phyloP scores from a whole-genome alignment of 2,113 vertebrate genomes.

The Lagopus leucura region DNA sequence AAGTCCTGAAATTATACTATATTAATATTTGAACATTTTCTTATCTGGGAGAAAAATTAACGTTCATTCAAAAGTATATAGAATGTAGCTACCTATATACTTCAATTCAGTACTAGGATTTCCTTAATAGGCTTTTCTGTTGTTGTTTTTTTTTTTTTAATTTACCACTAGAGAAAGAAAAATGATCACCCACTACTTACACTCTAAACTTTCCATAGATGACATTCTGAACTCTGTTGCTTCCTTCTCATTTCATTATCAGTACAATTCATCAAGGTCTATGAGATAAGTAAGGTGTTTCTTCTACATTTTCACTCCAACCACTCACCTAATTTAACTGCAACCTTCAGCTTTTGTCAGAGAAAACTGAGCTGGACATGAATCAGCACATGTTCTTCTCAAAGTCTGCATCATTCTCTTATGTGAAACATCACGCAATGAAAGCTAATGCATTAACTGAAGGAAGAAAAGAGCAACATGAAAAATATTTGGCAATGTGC shows the following conservation, averaged over 20 bases:
- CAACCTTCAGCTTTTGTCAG: neutral
- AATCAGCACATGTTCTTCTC: neutral
- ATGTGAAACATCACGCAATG: neutral
- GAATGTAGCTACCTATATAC: neutral
- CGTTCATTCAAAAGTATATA: neutral
- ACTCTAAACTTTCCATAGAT: neutral
- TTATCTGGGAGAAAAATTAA: neutral
- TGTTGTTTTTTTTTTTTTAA: neutral
- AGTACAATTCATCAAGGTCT: neutral
- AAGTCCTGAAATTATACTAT: rapidly evolving
- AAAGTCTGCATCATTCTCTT: neutral
- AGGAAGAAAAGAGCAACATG: neutral
- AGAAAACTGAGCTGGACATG: neutral
- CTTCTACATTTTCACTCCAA: neutral
- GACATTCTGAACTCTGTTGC: neutral
- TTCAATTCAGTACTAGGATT: neutral
- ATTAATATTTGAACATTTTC: neutral
- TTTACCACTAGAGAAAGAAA: neutral
- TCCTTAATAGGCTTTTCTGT: neutral
- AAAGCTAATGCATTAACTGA: neutral
- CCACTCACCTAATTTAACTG: neutral
- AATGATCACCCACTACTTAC: neutral
- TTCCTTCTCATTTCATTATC: neutral
- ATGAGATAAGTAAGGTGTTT: neutral
- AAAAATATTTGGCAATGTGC: neutral